A percentile compares a stretch with the other conserved stretches of the same genome.
phyloP scores from a whole-genome alignment of 1,140 invertebrate genomes.

The Spodoptera litura region DNA sequence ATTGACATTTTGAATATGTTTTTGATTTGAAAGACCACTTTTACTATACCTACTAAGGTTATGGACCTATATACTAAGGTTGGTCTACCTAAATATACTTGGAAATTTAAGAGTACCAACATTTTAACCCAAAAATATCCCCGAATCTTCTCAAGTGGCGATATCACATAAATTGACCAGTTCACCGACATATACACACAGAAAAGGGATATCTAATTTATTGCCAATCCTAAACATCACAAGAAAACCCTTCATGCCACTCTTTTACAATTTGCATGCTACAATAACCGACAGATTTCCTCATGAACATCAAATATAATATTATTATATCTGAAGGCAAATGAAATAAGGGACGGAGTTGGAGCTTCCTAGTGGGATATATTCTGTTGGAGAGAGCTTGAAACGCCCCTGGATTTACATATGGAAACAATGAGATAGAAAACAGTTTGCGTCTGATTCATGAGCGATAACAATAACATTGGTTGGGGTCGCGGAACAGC shows the following conservation, averaged over 20 bases:
- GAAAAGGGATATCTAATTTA: not conserved
- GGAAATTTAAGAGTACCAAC: too few species aligned
- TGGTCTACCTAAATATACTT: too few species aligned
- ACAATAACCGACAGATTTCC: slow-evolving; percentile 27
- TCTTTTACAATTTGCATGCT: slow-evolving; percentile 34
- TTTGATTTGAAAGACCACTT: too few species aligned
- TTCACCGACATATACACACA: too few species aligned
- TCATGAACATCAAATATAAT: slow-evolving; percentile 33
- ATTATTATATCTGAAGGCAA: slow-evolving; percentile 21
- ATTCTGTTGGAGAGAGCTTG: slow-evolving; percentile 18
- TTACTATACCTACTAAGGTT: too few species aligned
- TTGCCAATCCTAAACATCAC: not conserved
- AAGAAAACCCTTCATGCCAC: slow-evolving; percentile 22
- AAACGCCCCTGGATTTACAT: slow-evolving; percentile 46
- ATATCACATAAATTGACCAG: too few species aligned
- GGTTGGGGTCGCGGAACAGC: not conserved
- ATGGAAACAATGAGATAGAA: slow-evolving; percentile 52
- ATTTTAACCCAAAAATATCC: too few species aligned
- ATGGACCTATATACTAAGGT: too few species aligned
- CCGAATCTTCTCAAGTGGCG: too few species aligned
- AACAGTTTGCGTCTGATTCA: slow-evolving; percentile 49
- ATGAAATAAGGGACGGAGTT: slow-evolving; percentile 22
- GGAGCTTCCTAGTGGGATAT: slow-evolving; percentile 10
- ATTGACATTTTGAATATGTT: too few species aligned
- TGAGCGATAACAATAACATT: slow-evolving; percentile 42